These are phyloP conservation scores for Brachyptera putata DNA, from an alignment of 2,888 invertebrate genomes.

Conservation along the genomic window DNA sequence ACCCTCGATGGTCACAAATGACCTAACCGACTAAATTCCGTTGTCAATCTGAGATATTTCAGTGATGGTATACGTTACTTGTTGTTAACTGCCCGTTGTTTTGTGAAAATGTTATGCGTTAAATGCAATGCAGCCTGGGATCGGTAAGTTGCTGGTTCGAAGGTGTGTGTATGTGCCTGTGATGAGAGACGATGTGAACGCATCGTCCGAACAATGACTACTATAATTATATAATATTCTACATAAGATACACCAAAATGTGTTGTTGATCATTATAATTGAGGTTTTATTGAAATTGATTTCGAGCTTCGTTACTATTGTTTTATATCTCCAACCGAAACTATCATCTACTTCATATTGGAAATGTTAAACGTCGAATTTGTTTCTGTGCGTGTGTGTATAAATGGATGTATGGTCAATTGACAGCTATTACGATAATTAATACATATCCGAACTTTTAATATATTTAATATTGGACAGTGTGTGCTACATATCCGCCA, in stretches of 20 bases:
- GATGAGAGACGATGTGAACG: background rate
- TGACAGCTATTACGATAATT: conserved; percentile 10
- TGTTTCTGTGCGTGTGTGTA: conserved; percentile 8
- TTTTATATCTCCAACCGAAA: background rate
- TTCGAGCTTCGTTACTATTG: background rate
- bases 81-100: background rate
- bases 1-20: too few relatives aligned
- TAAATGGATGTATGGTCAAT: background rate
- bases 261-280: conserved; percentile 5
- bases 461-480: conserved; percentile 1
- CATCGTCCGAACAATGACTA: background rate
- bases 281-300: background rate
- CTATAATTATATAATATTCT: background rate
- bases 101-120: conserved; percentile 11
- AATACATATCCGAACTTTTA: conserved; percentile 6
- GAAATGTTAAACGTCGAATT: background rate
- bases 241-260: conserved; percentile 9
- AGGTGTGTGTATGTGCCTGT: background rate
- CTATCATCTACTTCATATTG: background rate
- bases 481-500: conserved; percentile 9
- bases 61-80: conserved; percentile 5
- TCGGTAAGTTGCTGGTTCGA: conserved; percentile 12
- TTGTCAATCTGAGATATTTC: conserved; percentile 29
- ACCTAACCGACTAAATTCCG: background rate
- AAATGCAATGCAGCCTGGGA: conserved; percentile 1